Percentiles rank a stretch among this genome's conserved stretches.
These are phyloP conservation scores for Cecidostiba fungosa DNA, from an alignment of 2,888 invertebrate species.

Conservation along the genomic window DNA sequence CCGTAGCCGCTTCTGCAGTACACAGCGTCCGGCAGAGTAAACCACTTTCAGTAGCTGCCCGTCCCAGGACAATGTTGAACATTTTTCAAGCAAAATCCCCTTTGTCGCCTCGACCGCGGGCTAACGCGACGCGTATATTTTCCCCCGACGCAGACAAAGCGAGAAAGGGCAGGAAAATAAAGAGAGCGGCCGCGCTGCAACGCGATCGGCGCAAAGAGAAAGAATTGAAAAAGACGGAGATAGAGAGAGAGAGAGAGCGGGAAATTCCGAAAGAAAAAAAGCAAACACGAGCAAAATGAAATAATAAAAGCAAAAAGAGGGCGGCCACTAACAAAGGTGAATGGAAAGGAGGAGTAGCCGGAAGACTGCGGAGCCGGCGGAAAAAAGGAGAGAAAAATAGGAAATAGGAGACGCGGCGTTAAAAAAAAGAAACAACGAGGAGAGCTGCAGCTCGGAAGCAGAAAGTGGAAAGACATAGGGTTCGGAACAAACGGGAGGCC, in stretches of 20 bases:
- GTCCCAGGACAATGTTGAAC: constrained; percentile 29
- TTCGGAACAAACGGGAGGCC: neutral
- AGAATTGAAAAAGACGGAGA: constrained; percentile 16
- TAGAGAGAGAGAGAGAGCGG: neutral
- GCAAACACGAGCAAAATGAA: constrained; percentile 23
- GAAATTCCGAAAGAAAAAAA: constrained; percentile 33
- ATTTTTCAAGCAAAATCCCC: constrained; percentile 51
- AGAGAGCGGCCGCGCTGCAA: neutral
- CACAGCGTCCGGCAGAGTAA: constrained; percentile 16
- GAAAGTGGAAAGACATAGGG: constrained; percentile 54
- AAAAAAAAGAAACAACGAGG: neutral
- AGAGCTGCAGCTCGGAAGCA: neutral
- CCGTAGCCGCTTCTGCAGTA: neutral
- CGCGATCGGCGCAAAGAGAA: neutral
- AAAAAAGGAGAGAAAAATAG: constrained; percentile 21
- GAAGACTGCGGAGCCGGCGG: too few species aligned
- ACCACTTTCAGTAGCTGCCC: constrained; percentile 29
- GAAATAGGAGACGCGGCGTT: constrained; percentile 40
- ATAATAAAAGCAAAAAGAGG: constrained; percentile 43
- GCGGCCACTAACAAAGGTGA: constrained; percentile 34
- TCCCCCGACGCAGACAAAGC: constrained; percentile 15
- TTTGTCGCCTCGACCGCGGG: constrained; percentile 34
- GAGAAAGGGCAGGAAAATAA: constrained; percentile 6
- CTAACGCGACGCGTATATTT: constrained; percentile 9
- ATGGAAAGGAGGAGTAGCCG: neutral